These are phyloP conservation scores for Baccha elongata DNA, from an alignment of 2,888 invertebrate genomes.

Conservation along the genomic window DNA sequence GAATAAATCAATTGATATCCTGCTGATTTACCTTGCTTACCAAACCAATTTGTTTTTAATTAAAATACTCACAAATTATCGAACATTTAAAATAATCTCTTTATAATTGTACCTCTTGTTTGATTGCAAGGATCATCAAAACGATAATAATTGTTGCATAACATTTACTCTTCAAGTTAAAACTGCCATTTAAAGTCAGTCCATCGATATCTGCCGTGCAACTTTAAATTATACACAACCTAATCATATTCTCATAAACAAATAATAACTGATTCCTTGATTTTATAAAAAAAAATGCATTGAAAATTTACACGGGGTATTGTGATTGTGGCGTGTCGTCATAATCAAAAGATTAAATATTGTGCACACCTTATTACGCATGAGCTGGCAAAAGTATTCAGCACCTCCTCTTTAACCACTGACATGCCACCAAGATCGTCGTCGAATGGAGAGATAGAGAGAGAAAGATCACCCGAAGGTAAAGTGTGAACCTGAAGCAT, in stretches of 20 bases:
- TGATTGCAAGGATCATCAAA: slow-evolving; percentile 13
- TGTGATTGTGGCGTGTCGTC: slow-evolving; percentile 33
- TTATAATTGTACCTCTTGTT: slow-evolving; percentile 8
- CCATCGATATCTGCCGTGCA: neutral
- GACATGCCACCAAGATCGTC: slow-evolving; percentile 19
- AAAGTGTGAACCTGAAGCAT: slow-evolving; percentile 57
- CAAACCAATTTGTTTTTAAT: slow-evolving; percentile 3
- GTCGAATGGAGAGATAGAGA: neutral
- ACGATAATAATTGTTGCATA: slow-evolving; percentile 16
- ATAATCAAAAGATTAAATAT: slow-evolving; percentile 67
- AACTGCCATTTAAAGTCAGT: slow-evolving; percentile 37
- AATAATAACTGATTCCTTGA: slow-evolving; percentile 30
- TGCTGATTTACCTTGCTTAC: neutral
- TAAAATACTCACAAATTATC: slow-evolving; percentile 1
- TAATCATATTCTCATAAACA: slow-evolving; percentile 50
- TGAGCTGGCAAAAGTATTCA: slow-evolving; percentile 46
- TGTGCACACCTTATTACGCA: slow-evolving; percentile 70
- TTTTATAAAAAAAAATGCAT: slow-evolving; percentile 27
- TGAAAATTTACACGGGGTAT: slow-evolving; percentile 48
- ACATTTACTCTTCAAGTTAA: neutral
- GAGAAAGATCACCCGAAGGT: slow-evolving; percentile 43
- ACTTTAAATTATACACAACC: neutral
- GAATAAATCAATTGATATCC: neutral
- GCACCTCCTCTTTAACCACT: slow-evolving; percentile 36
- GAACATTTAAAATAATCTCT: slow-evolving; percentile 3